Percentiles rank a stretch among this genome's conserved stretches.
phyloP scores from a whole-genome alignment of 2,888 invertebrate genomes.

The Dendrolimus pini region DNA sequence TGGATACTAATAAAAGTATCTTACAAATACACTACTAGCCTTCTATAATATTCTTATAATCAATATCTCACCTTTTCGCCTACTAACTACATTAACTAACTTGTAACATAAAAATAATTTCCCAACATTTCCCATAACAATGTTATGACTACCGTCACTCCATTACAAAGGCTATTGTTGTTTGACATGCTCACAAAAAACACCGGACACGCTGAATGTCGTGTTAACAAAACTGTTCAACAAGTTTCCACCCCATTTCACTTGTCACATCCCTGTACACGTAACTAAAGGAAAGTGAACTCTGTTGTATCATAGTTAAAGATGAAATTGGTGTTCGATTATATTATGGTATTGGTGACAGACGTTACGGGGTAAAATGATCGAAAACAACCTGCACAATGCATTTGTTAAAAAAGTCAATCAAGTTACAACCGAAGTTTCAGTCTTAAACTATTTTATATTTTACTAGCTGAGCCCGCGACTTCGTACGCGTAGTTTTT shows the following conservation, averaged over 20 bases:
- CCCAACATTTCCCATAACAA: constrained; percentile 21
- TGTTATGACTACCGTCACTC: constrained; percentile 27
- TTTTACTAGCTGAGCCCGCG: no score
- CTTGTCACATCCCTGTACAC: constrained; percentile 27
- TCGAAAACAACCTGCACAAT: neutral
- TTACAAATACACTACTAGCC: no score
- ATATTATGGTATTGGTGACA: neutral
- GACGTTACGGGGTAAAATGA: neutral
- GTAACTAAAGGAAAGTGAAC: neutral
- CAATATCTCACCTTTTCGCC: no score
- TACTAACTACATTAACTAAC: neutral
- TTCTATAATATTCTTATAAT: no score
- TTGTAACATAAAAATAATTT: constrained; percentile 1
- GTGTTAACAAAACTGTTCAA: constrained; percentile 46
- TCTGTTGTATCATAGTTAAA: neutral
- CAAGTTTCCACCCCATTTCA: constrained; percentile 51
- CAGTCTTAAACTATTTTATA: no score
- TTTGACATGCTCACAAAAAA: constrained; percentile 43
- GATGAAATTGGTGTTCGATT: neutral
- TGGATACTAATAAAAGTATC: no score
- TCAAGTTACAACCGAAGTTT: no score
- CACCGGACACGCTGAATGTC: constrained; percentile 33
- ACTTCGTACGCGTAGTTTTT: no score
- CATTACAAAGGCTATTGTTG: constrained; percentile 35
- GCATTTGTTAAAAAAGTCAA: no score